phyloP scores from a whole-genome alignment of 2,797 vertebrate genomes.

The Ctenochaetus hawaiiensis region DNA sequence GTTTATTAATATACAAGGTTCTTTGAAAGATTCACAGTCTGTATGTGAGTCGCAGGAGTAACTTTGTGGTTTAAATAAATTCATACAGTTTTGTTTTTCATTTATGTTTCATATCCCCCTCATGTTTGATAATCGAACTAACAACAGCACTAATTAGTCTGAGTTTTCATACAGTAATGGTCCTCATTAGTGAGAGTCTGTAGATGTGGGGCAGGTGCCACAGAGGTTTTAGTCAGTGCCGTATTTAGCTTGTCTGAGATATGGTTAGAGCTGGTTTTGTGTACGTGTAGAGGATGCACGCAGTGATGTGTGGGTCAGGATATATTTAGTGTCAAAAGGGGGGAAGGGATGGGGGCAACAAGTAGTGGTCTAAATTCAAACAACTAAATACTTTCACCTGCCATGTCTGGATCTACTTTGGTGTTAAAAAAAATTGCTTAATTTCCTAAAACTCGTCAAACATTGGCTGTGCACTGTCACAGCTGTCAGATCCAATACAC shows the following conservation, averaged over 20 bases:
- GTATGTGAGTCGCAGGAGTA: not conserved
- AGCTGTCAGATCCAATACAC: not conserved
- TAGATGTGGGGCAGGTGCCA: slow-evolving; percentile 64
- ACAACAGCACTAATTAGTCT: not conserved
- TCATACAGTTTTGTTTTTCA: not conserved
- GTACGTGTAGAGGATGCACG: slow-evolving; percentile 50
- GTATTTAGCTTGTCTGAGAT: slow-evolving; percentile 78
- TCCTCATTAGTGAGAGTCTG: slow-evolving; percentile 19
- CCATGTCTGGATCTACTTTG: not conserved
- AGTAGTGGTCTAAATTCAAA: slow-evolving; percentile 38
- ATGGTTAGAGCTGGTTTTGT: slow-evolving; percentile 66
- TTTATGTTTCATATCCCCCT: not conserved
- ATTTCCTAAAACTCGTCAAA: not conserved
- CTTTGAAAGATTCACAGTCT: not conserved
- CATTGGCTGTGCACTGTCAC: not conserved
- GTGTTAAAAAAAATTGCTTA: not conserved
- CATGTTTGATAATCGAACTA: too few species aligned
- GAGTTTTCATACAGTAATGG: not conserved
- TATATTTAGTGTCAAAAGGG: slow-evolving; percentile 75
- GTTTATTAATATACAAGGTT: too few species aligned
- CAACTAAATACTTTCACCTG: not conserved
- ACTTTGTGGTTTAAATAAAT: slow-evolving; percentile 7
- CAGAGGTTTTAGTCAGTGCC: slow-evolving; percentile 69
- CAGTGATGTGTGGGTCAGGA: slow-evolving; percentile 56
- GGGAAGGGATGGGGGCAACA: slow-evolving; percentile 31